Conservation (phyloP, 2,797 vertebrate genomes). For the Thripadectes ignobilis region DNA sequence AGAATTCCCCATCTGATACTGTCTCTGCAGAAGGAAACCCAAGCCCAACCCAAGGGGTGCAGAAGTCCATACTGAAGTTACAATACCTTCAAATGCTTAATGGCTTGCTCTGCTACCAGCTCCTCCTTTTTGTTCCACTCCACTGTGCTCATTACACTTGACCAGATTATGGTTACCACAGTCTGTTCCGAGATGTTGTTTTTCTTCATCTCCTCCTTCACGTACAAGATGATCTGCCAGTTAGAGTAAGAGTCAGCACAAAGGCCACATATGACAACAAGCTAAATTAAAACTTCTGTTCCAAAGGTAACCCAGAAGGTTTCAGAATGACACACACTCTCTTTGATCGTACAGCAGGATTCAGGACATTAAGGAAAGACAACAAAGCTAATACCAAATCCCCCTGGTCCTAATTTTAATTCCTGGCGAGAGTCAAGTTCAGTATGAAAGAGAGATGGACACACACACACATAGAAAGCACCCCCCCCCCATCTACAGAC, state of each 20-base stretch:
- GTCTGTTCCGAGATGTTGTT: slow-evolving; percentile 90
- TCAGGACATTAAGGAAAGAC: background rate
- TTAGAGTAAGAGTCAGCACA: background rate
- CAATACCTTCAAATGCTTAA: slow-evolving; percentile 96
- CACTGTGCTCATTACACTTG: slow-evolving; percentile 92
- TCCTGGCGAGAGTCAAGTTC: background rate
- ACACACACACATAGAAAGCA: background rate
- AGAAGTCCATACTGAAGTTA: background rate
- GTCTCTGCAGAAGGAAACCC: background rate
- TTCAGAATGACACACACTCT: background rate
- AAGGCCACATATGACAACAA: background rate
- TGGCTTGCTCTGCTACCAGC: slow-evolving; percentile 97
- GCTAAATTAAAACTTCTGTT: background rate
- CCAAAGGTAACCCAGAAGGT: background rate
- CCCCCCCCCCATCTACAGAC: background rate
- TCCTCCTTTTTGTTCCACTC: slow-evolving; percentile 99
- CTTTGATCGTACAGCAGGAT: background rate
- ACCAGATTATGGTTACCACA: slow-evolving; percentile 92
- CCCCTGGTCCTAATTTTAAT: background rate
- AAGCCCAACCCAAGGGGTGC: background rate
- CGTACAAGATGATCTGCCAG: slow-evolving; percentile 87
- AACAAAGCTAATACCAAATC: background rate
- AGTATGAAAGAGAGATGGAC: background rate
- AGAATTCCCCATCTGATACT: background rate
- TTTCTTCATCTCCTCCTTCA: slow-evolving; percentile 96